These are phyloP conservation scores for Mastigias papua DNA, from an alignment of 30 jellyfish, hydroid and myxozoan species.

Conservation along the genomic window DNA sequence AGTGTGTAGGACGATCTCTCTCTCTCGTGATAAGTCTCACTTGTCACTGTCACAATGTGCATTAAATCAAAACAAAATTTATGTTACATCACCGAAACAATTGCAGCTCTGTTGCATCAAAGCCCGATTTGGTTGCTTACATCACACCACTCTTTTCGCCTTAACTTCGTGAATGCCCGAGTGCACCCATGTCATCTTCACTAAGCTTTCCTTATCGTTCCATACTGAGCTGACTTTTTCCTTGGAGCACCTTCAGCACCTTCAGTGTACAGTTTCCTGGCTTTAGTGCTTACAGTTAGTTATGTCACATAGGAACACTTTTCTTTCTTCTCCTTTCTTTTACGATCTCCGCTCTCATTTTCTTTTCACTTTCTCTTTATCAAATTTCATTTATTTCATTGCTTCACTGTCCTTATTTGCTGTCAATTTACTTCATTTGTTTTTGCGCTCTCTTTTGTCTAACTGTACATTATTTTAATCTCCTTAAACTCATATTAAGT, in stretches of 20 bases:
- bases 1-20: constrained; percentile 2
- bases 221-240: too few relatives aligned
- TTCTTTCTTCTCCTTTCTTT: too few relatives aligned
- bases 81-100: not conserved
- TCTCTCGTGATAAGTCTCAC: not conserved
- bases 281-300: too few relatives aligned
- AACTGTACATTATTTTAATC: not conserved
- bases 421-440: not conserved
- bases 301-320: too few relatives aligned
- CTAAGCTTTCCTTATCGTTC: too few relatives aligned
- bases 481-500: not conserved
- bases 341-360: too few relatives aligned
- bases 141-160: not conserved
- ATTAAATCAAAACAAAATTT: not conserved
- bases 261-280: too few relatives aligned
- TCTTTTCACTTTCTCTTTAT: too few relatives aligned
- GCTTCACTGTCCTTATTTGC: not conserved
- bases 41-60: not conserved
- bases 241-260: too few relatives aligned
- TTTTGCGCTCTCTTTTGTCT: not conserved
- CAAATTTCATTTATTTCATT: not conserved
- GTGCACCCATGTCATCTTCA: too few relatives aligned
- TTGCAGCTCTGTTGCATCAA: not conserved
- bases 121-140: not conserved
- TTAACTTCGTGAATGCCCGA: too few relatives aligned